Percentiles rank a stretch among this genome's conserved stretches.
Evolutionary conservation across 2,888 invertebrate genomes (phyloP).

Genomic region (Eupithecia abbreviata): DNA sequence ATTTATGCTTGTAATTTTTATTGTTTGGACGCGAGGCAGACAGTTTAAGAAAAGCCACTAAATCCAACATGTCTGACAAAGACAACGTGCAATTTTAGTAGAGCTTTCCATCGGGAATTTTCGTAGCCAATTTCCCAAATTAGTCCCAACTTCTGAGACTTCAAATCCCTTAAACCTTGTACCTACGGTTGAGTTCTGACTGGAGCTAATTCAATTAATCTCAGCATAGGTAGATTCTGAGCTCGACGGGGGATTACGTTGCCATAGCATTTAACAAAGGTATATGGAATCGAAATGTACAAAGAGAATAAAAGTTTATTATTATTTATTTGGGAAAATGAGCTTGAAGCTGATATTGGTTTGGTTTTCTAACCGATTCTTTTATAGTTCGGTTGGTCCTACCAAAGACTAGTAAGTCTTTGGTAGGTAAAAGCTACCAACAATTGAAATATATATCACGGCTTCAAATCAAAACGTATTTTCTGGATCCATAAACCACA

Average conservation of each 20-base stretch:
- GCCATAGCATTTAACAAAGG: constrained; percentile 17
- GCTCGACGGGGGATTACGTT: constrained; percentile 7
- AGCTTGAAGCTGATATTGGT: background rate
- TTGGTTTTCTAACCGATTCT: background rate
- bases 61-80: background rate
- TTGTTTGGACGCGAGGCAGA: background rate
- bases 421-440: background rate
- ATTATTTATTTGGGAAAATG: background rate
- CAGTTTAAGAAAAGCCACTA: background rate
- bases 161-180: constrained; percentile 40
- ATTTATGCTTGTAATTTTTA: background rate
- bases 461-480: constrained; percentile 51
- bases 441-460: constrained; percentile 41
- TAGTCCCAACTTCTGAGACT: constrained; percentile 32
- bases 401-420: too few species aligned
- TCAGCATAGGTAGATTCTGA: constrained; percentile 34
- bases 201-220: constrained; percentile 55
- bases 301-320: background rate
- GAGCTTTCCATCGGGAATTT: constrained; percentile 24
- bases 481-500: constrained; percentile 19
- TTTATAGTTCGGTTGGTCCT: background rate
- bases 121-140: constrained; percentile 38
- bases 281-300: background rate
- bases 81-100: constrained; percentile 11
- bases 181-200: constrained; percentile 31